phyloP scores from a whole-genome alignment of 2,888 invertebrate species.

The Ennomos erosarius region DNA sequence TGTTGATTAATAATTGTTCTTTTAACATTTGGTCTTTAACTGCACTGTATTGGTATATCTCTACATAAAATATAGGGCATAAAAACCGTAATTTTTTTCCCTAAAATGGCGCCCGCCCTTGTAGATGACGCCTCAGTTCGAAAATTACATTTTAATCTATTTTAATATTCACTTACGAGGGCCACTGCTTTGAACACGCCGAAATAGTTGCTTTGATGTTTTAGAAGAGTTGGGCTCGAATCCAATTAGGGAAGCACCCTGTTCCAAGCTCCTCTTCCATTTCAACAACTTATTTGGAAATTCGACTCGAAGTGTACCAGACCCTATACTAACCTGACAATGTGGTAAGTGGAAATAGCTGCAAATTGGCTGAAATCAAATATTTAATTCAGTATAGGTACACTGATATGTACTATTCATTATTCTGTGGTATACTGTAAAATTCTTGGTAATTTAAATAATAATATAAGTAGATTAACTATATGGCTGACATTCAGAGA shows the following conservation, averaged over 20 bases:
- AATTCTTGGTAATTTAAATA: too few species aligned
- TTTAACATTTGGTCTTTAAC: too few species aligned
- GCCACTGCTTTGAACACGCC: slow-evolving; percentile 4
- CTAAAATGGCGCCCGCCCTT: too few species aligned
- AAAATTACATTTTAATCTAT: slow-evolving; percentile 31
- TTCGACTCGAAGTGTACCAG: not conserved
- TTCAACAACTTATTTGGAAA: slow-evolving; percentile 17
- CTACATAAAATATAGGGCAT: too few species aligned
- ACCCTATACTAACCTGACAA: slow-evolving; percentile 9
- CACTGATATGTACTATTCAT: too few species aligned
- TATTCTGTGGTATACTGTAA: too few species aligned
- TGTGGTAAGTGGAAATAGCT: slow-evolving; percentile 16
- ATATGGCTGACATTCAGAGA: too few species aligned
- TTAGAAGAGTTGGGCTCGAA: slow-evolving; percentile 16
- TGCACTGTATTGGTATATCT: too few species aligned
- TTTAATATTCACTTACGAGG: slow-evolving; percentile 25
- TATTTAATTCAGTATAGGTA: too few species aligned
- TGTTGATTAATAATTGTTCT: too few species aligned
- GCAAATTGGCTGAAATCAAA: not conserved
- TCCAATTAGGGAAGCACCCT: slow-evolving; percentile 19
- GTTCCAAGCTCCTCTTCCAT: not conserved
- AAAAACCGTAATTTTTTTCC: too few species aligned
- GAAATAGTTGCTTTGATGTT: slow-evolving; percentile 30
- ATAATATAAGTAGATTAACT: too few species aligned
- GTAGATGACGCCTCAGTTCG: not conserved